Base-by-base conservation (phyloP, 2,113 vertebrate genomes). In the Mungos mungo region DNA sequence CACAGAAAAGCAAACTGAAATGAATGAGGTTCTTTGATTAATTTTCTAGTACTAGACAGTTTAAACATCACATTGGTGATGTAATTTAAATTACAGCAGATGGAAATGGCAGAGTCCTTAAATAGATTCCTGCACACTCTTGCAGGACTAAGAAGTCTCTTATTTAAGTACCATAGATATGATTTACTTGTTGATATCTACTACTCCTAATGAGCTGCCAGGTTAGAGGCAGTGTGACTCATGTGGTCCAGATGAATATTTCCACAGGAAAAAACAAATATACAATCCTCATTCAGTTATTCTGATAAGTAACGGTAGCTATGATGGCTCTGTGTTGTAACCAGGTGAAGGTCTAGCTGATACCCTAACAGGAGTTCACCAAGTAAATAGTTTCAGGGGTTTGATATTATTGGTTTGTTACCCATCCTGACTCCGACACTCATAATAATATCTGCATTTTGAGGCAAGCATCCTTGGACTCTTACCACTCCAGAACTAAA, bases 1-100 rank as follows among this genome's bases (percentile, higher is more conserved):
- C 25, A 9, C 76, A 82, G 93, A 77, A 93, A 96, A 93, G 72
- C 76, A 97, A 95, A 96, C 60, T 27, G 68, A 89, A 96, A 79
- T 54, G 82, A 97, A 97, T 79, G 72, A 88, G 57, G 4, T 57
- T 93, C 82, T 97, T 94, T 95, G 82, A 97, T 93, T 96, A 93
- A 95, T 96, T 97, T 96, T 97, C 81, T 91, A 84, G 88, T 35
- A 90, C 47, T 76, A 69, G 90, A 82, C 52, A 50, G 35, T 91
- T 97, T 96, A 97, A 98, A 88, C 38, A 88, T 83, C 91, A 91
- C 33, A 25, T 68, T 72, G 81, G 81, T 15, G 52, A 93, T 47
- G 14, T 72, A 81, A 95, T 97, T 97, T 96, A 94, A 97, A 96
- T 97, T 93, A 93, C 35, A 66, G 80, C 91, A 97, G 95, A 98